Conservation (phyloP, 2,888 invertebrate species). For the Phyllotreta cruciferae region DNA sequence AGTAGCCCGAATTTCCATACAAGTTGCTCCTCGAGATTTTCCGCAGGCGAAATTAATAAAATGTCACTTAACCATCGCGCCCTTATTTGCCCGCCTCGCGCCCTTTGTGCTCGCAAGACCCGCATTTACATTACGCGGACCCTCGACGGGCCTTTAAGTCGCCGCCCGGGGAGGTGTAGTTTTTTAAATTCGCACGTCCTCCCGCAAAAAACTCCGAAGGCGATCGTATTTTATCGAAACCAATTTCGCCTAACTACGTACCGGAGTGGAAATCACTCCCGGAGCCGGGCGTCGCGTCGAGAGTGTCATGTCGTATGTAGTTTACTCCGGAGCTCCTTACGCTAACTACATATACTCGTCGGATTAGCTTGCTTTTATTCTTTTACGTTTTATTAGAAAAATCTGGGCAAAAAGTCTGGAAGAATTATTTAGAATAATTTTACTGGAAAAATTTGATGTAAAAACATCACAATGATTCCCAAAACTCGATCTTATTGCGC, state of each 20-base stretch:
- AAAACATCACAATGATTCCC: too few species aligned
- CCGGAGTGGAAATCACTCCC: slow-evolving; percentile 54
- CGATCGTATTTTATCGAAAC: slow-evolving; percentile 54
- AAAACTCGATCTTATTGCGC: too few species aligned
- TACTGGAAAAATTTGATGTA: too few species aligned
- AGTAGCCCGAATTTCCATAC: too few species aligned
- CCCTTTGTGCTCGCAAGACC: slow-evolving; percentile 15
- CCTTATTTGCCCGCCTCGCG: slow-evolving; percentile 13
- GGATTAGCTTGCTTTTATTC: too few species aligned
- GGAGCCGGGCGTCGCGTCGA: slow-evolving; percentile 48
- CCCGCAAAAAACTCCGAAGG: slow-evolving; percentile 48
- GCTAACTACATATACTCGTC: too few species aligned
- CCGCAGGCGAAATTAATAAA: too few species aligned
- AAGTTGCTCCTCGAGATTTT: too few species aligned
- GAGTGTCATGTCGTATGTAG: slow-evolving; percentile 21
- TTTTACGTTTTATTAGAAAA: too few species aligned
- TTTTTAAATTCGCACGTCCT: slow-evolving; percentile 54
- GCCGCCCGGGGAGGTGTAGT: slow-evolving; percentile 40
- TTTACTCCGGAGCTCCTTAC: too few species aligned
- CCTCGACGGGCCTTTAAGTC: slow-evolving; percentile 42
- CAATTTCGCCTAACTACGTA: slow-evolving; percentile 54
- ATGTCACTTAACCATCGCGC: not conserved
- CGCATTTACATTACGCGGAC: slow-evolving; percentile 31
- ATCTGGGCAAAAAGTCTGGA: too few species aligned
- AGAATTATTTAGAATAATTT: too few species aligned